Conservation (phyloP, 2,113 vertebrate genomes). For the Nipponia nippon region DNA sequence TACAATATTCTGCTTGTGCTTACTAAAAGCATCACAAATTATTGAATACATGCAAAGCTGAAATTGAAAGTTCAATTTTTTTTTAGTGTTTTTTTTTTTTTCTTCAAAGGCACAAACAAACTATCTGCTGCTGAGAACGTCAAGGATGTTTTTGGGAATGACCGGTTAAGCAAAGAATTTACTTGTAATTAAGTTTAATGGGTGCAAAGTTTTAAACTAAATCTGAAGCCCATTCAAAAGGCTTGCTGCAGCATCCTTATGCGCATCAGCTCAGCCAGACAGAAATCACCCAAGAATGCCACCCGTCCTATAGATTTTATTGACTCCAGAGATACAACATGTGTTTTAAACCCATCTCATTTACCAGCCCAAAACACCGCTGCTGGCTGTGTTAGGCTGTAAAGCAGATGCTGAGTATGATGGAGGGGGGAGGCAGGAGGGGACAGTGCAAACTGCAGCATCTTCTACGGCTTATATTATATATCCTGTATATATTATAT, state of each 20-base stretch:
- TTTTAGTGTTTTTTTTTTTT: no score
- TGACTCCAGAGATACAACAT: background rate
- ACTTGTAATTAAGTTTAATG: rapidly evolving
- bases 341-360: background rate
- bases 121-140: background rate
- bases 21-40: background rate
- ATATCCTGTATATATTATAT: background rate
- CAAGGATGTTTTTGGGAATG: background rate
- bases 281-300: background rate
- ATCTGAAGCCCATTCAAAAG: background rate
- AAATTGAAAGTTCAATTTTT: rapidly evolving
- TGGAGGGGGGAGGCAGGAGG: background rate
- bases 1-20: rapidly evolving
- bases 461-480: background rate
- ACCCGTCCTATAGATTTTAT: rapidly evolving
- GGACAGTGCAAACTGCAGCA: background rate
- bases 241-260: background rate
- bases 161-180: background rate
- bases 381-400: background rate
- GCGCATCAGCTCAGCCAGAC: background rate
- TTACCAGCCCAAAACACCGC: background rate
- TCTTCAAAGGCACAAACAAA: background rate
- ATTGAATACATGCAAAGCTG: background rate
- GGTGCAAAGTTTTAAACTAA: background rate
- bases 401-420: background rate